Conservation (phyloP, 2,113 vertebrate species). For the Sisor rabdophorus region DNA sequence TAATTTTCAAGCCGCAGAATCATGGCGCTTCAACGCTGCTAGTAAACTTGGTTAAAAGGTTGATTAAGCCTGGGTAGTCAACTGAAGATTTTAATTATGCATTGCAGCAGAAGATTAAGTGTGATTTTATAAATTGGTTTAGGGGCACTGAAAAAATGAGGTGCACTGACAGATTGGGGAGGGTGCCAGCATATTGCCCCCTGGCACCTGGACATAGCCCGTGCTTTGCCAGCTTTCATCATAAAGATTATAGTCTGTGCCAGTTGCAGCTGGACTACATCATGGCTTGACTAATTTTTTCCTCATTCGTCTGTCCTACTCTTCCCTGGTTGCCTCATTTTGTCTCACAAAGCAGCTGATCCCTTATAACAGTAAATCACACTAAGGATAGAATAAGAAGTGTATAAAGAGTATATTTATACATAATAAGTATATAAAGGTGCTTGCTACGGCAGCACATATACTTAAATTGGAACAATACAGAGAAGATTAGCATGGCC, state of each 20-base stretch:
- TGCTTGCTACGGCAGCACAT: too few species aligned
- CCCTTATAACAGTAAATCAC: slow-evolving; percentile 16
- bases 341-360: background rate
- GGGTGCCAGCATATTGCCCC: slow-evolving; percentile 46
- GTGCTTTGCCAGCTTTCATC: slow-evolving; percentile 43
- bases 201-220: slow-evolving; percentile 43
- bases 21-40: background rate
- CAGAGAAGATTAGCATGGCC: too few species aligned
- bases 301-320: slow-evolving; percentile 6
- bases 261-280: slow-evolving; percentile 47
- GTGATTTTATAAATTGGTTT: slow-evolving; percentile 38
- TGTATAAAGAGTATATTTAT: background rate
- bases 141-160: slow-evolving; percentile 33
- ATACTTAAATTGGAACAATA: too few species aligned
- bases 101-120: slow-evolving; percentile 44
- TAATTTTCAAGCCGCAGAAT: background rate
- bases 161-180: slow-evolving; percentile 46
- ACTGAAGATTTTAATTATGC: slow-evolving; percentile 47
- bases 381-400: background rate
- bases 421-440: slow-evolving; percentile 7
- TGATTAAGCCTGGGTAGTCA: slow-evolving; percentile 42
- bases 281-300: slow-evolving; percentile 16
- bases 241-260: slow-evolving; percentile 43
- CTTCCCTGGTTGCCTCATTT: background rate
- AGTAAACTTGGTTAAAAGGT: slow-evolving; percentile 45